Conservation (phyloP, 2,797 vertebrate genomes). For the Lophotriccus pileatus region DNA sequence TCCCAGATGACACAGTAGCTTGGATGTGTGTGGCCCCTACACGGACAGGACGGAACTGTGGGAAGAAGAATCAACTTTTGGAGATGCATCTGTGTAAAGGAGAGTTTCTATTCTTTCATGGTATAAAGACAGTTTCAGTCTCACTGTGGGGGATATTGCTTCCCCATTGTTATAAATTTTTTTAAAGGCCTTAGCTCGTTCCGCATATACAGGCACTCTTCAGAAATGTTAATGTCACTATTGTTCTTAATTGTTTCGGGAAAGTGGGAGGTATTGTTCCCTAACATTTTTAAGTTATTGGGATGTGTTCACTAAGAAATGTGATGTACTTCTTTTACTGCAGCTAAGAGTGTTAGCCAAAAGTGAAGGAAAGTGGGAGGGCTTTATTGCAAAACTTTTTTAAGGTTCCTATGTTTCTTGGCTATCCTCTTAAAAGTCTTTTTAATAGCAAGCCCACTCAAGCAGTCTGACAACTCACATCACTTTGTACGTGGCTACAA, state of each 20-base stretch:
- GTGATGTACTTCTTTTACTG: neutral
- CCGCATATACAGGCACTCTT: neutral
- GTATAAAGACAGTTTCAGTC: conserved; percentile 37
- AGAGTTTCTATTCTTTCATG: neutral
- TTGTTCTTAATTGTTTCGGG: conserved; percentile 56
- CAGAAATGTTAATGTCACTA: conserved; percentile 62
- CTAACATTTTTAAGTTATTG: conserved; percentile 65
- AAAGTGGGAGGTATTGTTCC: conserved; percentile 41
- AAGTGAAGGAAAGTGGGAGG: conserved; percentile 13
- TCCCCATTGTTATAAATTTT: conserved; percentile 44
- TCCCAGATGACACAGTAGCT: neutral
- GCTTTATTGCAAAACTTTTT: conserved; percentile 54
- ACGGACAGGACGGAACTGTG: neutral
- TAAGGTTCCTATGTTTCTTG: conserved; percentile 45
- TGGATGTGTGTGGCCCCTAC: neutral
- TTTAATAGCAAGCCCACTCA: conserved; percentile 15
- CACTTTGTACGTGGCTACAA: neutral
- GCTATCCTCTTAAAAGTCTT: conserved; percentile 37
- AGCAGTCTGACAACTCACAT: neutral
- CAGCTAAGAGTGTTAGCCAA: conserved; percentile 16
- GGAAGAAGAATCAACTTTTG: neutral
- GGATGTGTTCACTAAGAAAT: conserved; percentile 53
- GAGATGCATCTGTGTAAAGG: neutral
- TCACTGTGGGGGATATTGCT: conserved; percentile 22
- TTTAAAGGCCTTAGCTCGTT: conserved; percentile 57